Percentiles rank a stretch among this genome's conserved stretches.
phyloP scores from a whole-genome alignment of 2,888 invertebrate species.

The Desoria tigrina region DNA sequence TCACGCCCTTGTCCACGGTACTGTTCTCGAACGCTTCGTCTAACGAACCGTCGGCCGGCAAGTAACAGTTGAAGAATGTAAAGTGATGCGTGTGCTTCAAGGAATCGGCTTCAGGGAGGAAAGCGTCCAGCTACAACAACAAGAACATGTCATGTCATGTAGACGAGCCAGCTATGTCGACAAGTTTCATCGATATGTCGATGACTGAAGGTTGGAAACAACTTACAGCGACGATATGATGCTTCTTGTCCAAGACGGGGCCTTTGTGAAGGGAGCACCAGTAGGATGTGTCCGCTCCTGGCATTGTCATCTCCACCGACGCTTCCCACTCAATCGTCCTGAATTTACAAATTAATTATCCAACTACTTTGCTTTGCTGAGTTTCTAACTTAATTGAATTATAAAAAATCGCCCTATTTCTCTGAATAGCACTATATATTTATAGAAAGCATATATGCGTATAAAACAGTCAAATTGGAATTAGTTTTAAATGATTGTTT shows the following conservation, averaged over 20 bases:
- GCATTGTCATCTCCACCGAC: constrained; percentile 17
- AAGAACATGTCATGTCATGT: neutral
- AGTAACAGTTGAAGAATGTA: constrained; percentile 15
- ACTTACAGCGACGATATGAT: constrained; percentile 30
- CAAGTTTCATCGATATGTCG: neutral
- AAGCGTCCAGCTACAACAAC: constrained; percentile 17
- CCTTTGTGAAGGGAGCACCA: constrained; percentile 28
- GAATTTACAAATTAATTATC: neutral
- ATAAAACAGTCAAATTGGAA: neutral
- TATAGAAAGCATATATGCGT: no score
- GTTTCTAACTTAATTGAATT: neutral
- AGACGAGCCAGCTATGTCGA: neutral
- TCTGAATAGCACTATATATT: no score
- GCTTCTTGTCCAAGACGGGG: neutral
- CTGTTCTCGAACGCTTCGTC: constrained; percentile 16
- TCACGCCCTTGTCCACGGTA: constrained; percentile 1
- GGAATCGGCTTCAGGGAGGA: neutral
- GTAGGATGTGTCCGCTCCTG: constrained; percentile 19
- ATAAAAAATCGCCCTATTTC: no score
- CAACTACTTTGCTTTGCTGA: neutral
- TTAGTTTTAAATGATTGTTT: no score
- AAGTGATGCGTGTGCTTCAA: constrained; percentile 22
- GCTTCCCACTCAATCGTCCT: constrained; percentile 13
- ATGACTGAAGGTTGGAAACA: no score
- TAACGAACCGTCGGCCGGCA: neutral